Percentiles rank a stretch among this genome's conserved stretches.
These are phyloP conservation scores for Noctua janthina DNA, from an alignment of 2,888 invertebrate species.

Conservation along the genomic window DNA sequence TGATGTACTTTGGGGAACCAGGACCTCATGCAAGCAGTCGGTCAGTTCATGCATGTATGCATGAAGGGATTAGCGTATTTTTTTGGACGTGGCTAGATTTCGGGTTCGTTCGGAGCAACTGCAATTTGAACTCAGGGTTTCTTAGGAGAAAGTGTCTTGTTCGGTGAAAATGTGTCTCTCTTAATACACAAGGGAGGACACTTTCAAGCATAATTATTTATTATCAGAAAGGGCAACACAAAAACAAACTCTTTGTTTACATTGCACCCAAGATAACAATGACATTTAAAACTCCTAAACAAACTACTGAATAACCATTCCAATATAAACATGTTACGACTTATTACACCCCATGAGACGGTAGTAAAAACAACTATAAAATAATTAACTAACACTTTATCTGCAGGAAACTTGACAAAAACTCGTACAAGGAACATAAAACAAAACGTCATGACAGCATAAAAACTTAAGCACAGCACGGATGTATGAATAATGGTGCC, in stretches of 20 bases:
- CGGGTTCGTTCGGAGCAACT: not conserved
- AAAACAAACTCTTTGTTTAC: slow-evolving; percentile 35
- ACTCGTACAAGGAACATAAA: slow-evolving; percentile 47
- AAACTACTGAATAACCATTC: slow-evolving; percentile 31
- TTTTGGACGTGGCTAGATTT: not conserved
- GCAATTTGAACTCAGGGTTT: not conserved
- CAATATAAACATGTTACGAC: slow-evolving; percentile 36
- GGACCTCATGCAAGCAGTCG: too few relatives aligned
- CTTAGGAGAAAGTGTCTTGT: not conserved
- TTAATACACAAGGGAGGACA: slow-evolving; percentile 6
- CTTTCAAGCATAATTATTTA: slow-evolving; percentile 6
- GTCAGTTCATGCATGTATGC: not conserved
- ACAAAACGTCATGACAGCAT: slow-evolving; percentile 46
- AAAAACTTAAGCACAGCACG: slow-evolving; percentile 83
- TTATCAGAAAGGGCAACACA: slow-evolving; percentile 17
- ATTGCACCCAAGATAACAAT: slow-evolving; percentile 26
- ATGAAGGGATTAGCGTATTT: not conserved
- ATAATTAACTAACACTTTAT: slow-evolving; percentile 61
- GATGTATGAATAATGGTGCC: slow-evolving; percentile 80
- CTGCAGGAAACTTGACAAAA: slow-evolving; percentile 61
- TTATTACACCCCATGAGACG: slow-evolving; percentile 56
- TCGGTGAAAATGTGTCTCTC: not conserved
- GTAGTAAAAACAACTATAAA: slow-evolving; percentile 22
- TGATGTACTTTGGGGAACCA: too few relatives aligned
- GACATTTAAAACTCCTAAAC: slow-evolving; percentile 33